Evolutionary conservation across 2,797 vertebrate species (phyloP).

Genomic region (Aeoliscus strigatus): DNA sequence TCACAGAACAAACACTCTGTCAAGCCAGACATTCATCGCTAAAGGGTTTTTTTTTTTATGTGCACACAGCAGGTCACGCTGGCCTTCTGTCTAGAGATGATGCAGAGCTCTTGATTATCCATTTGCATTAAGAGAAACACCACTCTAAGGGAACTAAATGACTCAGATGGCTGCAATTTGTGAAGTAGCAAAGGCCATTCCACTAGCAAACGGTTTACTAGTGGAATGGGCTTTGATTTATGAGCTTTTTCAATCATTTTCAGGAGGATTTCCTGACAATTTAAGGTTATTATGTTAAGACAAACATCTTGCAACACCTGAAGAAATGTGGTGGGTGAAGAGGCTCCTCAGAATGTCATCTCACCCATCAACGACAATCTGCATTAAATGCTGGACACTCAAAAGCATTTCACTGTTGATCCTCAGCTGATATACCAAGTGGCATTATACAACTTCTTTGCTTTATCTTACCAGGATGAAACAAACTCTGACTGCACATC

Average conservation of each 20-base stretch:
- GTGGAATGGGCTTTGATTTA: slow-evolving; percentile 17
- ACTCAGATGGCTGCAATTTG: slow-evolving; percentile 14
- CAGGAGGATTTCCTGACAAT: slow-evolving; percentile 18
- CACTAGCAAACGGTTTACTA: slow-evolving; percentile 17
- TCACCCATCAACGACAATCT: slow-evolving; percentile 12
- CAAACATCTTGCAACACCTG: slow-evolving; percentile 14
- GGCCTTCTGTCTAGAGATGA: slow-evolving; percentile 35
- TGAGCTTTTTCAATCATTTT: slow-evolving; percentile 10
- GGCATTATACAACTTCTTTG: no score
- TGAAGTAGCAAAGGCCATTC: no score
- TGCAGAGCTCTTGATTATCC: slow-evolving; percentile 32
- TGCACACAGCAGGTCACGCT: slow-evolving; percentile 50
- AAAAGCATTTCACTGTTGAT: slow-evolving; percentile 23
- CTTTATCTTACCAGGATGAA: no score
- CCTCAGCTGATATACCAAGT: slow-evolving; percentile 4
- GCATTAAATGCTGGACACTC: slow-evolving; percentile 14
- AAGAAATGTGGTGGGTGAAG: slow-evolving; percentile 4
- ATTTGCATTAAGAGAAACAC: slow-evolving; percentile 38
- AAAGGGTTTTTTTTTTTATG: slow-evolving; percentile 42
- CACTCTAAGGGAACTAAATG: slow-evolving; percentile 26
- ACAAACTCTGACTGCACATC: no score
- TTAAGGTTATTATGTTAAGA: slow-evolving; percentile 14
- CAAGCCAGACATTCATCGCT: slow-evolving; percentile 49
- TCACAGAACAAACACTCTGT: slow-evolving; percentile 40
- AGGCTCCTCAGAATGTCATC: slow-evolving; percentile 7